phyloP scores from a whole-genome alignment of 2,888 invertebrate species.

The Nomada lathburiana region DNA sequence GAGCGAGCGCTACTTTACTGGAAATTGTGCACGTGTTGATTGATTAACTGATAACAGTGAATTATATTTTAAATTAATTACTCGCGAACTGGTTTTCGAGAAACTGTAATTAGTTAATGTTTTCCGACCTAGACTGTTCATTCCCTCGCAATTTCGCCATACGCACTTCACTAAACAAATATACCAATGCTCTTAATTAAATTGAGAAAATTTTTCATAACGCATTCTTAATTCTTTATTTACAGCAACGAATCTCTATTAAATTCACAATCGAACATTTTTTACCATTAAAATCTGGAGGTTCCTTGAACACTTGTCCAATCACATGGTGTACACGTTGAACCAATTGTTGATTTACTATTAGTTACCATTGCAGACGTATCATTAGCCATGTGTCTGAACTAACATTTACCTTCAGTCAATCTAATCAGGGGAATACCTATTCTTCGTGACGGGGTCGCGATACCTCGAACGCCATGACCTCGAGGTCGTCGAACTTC shows the following conservation, averaged over 20 bases:
- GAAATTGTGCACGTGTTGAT: no score
- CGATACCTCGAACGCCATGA: conserved; percentile 6
- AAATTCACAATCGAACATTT: background rate
- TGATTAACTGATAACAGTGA: background rate
- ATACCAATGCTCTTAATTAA: conserved; percentile 1
- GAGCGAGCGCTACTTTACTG: background rate
- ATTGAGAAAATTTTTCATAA: background rate
- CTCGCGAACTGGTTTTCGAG: background rate
- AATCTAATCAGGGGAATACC: conserved; percentile 55
- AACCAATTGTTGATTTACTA: conserved; percentile 42
- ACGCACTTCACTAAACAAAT: background rate
- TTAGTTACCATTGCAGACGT: conserved; percentile 49
- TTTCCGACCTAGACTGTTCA: background rate
- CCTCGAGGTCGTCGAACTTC: no score
- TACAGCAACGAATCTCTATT: background rate
- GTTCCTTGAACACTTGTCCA: conserved; percentile 22
- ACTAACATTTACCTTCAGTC: conserved; percentile 33
- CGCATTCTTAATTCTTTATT: background rate
- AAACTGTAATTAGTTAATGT: background rate
- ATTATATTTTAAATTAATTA: background rate
- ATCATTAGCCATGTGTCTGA: conserved; percentile 23
- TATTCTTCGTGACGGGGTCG: conserved; percentile 41
- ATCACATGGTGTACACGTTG: conserved; percentile 4
- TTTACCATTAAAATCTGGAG: background rate
- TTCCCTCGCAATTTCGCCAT: background rate